Conservation (phyloP, 2,113 vertebrate genomes). For the Perca flavescens region DNA sequence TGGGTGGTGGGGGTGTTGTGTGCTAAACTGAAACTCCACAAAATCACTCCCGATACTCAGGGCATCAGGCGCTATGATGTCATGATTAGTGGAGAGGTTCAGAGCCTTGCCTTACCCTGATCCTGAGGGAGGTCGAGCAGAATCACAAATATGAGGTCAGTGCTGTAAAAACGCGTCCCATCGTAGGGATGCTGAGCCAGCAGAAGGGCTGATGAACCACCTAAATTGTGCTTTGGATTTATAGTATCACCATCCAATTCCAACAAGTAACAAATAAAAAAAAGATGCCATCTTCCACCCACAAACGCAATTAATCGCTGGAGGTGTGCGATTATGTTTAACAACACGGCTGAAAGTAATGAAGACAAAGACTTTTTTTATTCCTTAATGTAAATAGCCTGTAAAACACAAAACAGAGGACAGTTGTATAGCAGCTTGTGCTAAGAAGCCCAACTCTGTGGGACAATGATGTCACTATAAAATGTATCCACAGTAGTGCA, state of each 20-base stretch:
- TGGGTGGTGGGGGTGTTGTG: constrained; percentile 66
- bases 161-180: constrained; percentile 18
- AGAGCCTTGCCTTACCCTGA: constrained; percentile 77
- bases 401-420: constrained; percentile 66
- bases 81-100: constrained; percentile 83
- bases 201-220: constrained; percentile 62
- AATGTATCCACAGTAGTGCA: constrained; percentile 81
- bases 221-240: constrained; percentile 59
- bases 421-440: constrained; percentile 76
- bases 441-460: constrained; percentile 74
- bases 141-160: constrained; percentile 40
- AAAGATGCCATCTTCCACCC: constrained; percentile 47
- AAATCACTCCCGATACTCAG: constrained; percentile 84
- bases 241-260: constrained; percentile 55
- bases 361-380: constrained; percentile 72
- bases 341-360: constrained; percentile 61
- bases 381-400: constrained; percentile 80
- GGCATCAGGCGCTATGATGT: constrained; percentile 86
- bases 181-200: constrained; percentile 37
- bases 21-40: constrained; percentile 82
- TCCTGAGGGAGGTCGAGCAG: constrained; percentile 53
- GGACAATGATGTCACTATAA: constrained; percentile 85
- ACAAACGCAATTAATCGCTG: constrained; percentile 44
- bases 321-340: constrained; percentile 51
- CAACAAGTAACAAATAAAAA: constrained; percentile 49